Base-by-base conservation (phyloP, 2,888 invertebrate genomes). In the Limnephilus marmoratus region DNA sequence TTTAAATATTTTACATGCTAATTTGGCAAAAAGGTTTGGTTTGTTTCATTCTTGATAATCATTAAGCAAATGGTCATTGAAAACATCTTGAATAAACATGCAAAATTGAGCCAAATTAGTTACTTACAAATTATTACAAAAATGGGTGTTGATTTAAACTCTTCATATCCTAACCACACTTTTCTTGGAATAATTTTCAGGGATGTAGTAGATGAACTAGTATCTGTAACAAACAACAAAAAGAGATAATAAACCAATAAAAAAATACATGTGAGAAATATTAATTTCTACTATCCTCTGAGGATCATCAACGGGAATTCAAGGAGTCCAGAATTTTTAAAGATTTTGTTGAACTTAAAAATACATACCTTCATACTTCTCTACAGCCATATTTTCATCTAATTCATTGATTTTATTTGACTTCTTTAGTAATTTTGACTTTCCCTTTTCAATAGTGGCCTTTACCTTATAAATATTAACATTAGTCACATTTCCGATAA, bases 401-500 rank as follows among this genome's bases (percentile, higher is more conserved):
- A 7, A 68, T 68, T 68, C 68, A 68, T 24, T 68, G 68, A 68
- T 68, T 68, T 68, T 24, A 68, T 68, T 9, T n/a, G 68, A 68
- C 9, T 68, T 68, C 68, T 68, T 68, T 24, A 68, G 7, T 68
- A 68, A 68, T n/a, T 68, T 68, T 68, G 68, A 68, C 68, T 68
- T 68, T 4, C 68, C 68, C 68, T 24, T 68, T 24, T 68, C 68
- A 68, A 68, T 68, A 24, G 68, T 68, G n/a, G 68, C 53, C 18
- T 34, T 85, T 11, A 88, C 68, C 45, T 90, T 92, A 41, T 92
- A 92, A 7, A 96, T 96, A 91, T 95, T 96, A n/a, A 96, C 95
- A 88, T 96, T 95, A 24, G 95, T 96, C 2, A 96, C 95, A 94
- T 96, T 96, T 49, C 96, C 96, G 90, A 96, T 95, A 93, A 95